Base-by-base conservation (phyloP, 2,113 vertebrate species). In the Oriolus oriolus region DNA sequence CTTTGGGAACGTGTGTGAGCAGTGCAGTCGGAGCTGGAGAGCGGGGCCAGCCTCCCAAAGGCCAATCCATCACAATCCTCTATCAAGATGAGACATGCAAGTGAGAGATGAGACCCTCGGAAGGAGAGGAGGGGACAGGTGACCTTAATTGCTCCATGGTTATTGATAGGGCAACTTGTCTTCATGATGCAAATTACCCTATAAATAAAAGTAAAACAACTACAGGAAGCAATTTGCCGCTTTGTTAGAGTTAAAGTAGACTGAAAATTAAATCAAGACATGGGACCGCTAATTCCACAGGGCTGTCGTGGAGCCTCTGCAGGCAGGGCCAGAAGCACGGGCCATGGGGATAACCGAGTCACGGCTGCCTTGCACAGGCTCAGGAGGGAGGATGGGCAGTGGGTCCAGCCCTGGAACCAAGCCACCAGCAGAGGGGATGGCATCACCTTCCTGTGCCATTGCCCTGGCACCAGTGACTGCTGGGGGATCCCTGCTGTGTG, bases 201-300 rank as follows among this genome's bases (percentile, higher is more conserved):
- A 96, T 97, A 96, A 96, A 96, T 96, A 95, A 96, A 94, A 93
- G 95, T 94, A 93, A 96, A 97, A 96, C 95, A 97, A 97, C 94
- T 69, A 89, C 89, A 59, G 91, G 84, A 89, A 91, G 91, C 89
- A 97, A 95, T 95, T 88, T 92, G 59, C 94, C 1, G 26, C 95
- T 95, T 96, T 96, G 94, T 95, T 96, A 89, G 71, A 93, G 92
- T 28, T 82, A 89, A 93, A 96, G 89, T 42, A 83, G 93, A 96
- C 66, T 2, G 27, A 96, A 96, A 96, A 96, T 96, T 63, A 80
- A 95, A 95, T 86, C 87, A 88, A 90, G 95, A 28, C 71, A 49
- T 10, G 35, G 74, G 61, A 47, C 30, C 0, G 0, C 37, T 89
- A 68, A 82, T 89, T 89, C 92, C 82, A 42, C 28, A 10, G 44